These are phyloP conservation scores for Ariopsis seemanni DNA, from an alignment of 2,113 vertebrate genomes.

Conservation along the genomic window DNA sequence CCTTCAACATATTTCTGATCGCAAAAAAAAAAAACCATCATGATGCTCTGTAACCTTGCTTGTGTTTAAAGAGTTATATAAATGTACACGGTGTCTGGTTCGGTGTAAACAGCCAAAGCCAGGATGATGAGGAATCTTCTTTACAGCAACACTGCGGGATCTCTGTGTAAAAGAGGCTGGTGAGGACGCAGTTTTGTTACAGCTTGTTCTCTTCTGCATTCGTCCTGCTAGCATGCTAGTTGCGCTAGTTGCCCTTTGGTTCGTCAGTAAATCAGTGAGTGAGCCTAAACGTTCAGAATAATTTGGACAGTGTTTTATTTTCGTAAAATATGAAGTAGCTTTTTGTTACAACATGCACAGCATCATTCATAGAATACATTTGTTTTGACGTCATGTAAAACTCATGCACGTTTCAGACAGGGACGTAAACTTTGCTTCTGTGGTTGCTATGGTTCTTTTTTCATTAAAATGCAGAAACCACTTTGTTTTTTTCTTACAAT, in stretches of 20 bases:
- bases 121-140: background rate
- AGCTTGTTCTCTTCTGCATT: background rate
- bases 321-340: background rate
- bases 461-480: background rate
- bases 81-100: too few species aligned
- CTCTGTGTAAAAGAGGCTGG: too few species aligned
- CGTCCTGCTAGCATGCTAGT: background rate
- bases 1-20: too few species aligned
- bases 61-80: too few species aligned
- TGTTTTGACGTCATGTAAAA: background rate
- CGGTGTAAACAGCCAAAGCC: too few species aligned
- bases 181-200: background rate
- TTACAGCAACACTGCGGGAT: too few species aligned
- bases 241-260: background rate
- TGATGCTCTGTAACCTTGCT: too few species aligned
- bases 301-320: conserved; percentile 2
- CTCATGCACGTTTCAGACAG: conserved; percentile 1
- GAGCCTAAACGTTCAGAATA: background rate
- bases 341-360: conserved; percentile 14
- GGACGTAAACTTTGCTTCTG: background rate
- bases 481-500: background rate
- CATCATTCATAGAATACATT: background rate
- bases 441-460: background rate
- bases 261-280: background rate
- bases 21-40: too few species aligned